These are phyloP conservation scores for Halictus rubicundus DNA, from an alignment of 1,140 invertebrate species.

Conservation along the genomic window DNA sequence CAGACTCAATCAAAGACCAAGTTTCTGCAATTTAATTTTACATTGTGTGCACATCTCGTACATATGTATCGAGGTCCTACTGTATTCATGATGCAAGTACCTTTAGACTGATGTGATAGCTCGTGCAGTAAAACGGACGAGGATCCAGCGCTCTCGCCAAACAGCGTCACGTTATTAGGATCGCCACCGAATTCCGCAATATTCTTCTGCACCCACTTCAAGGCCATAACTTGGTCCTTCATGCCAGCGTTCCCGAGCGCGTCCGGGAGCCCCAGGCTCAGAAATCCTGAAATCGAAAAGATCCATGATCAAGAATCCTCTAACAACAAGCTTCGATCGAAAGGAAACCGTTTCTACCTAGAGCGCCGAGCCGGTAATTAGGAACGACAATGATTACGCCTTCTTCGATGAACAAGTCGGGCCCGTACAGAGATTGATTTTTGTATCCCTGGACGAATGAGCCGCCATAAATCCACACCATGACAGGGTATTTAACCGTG, in stretches of 20 bases:
- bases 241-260: constrained; percentile 82
- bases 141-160: constrained; percentile 80
- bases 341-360: too few relatives aligned
- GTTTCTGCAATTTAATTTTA: too few relatives aligned
- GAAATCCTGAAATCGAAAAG: constrained; percentile 70
- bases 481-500: constrained; percentile 33
- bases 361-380: constrained; percentile 85
- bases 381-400: constrained; percentile 85
- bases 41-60: too few relatives aligned
- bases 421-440: constrained; percentile 78
- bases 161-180: constrained; percentile 79
- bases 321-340: too few relatives aligned
- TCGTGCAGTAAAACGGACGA: not conserved
- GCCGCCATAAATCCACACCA: constrained; percentile 74
- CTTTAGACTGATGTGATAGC: not conserved
- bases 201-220: constrained; percentile 84
- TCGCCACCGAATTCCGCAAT: constrained; percentile 83
- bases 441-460: constrained; percentile 59
- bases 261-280: constrained; percentile 76
- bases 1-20: too few relatives aligned
- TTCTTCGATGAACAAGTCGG: constrained; percentile 83
- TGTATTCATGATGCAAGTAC: not conserved
- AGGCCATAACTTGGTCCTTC: constrained; percentile 82
- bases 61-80: too few relatives aligned
- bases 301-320: too few relatives aligned